Conservation (phyloP, 2,888 invertebrate species). For the Alsophila aescularia region DNA sequence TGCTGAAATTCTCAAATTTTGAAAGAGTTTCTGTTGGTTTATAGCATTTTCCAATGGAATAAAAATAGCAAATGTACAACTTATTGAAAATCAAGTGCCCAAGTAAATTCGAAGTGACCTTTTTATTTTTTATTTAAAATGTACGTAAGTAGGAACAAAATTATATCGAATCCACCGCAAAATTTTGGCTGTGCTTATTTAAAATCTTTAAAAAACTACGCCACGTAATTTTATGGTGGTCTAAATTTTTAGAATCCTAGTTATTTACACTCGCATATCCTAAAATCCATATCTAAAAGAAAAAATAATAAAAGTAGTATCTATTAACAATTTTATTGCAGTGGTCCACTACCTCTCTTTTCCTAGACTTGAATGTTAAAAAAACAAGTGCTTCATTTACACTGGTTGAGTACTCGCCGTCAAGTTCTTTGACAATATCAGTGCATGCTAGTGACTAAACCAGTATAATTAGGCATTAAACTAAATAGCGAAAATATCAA, state of each 20-base stretch:
- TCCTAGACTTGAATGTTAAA: background rate
- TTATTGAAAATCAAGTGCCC: background rate
- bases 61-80: too few relatives aligned
- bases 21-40: too few relatives aligned
- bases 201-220: slow-evolving; percentile 51
- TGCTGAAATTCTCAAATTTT: too few relatives aligned
- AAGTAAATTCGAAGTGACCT: slow-evolving; percentile 10
- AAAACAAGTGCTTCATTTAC: slow-evolving; percentile 7
- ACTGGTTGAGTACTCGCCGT: slow-evolving; percentile 3
- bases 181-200: slow-evolving; percentile 80
- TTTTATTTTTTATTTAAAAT: slow-evolving; percentile 15
- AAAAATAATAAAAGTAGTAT: slow-evolving; percentile 14
- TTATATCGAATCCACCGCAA: slow-evolving; percentile 73
- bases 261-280: slow-evolving; percentile 59
- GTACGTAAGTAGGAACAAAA: slow-evolving; percentile 53
- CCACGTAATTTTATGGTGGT: slow-evolving; percentile 61
- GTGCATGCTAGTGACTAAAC: background rate
- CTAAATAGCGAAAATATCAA: slow-evolving; percentile 1
- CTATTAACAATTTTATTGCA: slow-evolving; percentile 1
- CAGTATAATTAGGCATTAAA: background rate
- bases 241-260: slow-evolving; percentile 37
- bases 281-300: slow-evolving; percentile 49
- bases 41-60: too few relatives aligned
- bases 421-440: background rate
- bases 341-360: slow-evolving; percentile 10